Percentiles rank a stretch among this genome's conserved stretches.
Evolutionary conservation across 2,888 invertebrate species (phyloP).

Genomic region (Dolomedes plantarius): DNA sequence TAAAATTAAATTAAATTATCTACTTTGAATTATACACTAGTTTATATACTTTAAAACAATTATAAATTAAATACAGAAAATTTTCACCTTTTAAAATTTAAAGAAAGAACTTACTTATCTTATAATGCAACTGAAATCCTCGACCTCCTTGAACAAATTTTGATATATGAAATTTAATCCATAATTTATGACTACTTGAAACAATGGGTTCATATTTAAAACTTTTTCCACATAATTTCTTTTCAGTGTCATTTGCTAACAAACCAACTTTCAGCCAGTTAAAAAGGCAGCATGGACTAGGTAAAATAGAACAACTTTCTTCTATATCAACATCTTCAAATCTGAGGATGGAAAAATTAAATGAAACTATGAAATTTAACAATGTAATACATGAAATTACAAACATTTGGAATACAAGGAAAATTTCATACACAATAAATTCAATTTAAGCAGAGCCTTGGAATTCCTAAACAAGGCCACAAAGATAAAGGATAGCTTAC

Average conservation of each 20-base stretch:
- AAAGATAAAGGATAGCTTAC: too few relatives aligned
- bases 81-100: too few relatives aligned
- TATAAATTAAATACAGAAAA: too few relatives aligned
- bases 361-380: too few relatives aligned
- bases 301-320: conserved; percentile 42
- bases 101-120: conserved; percentile 50
- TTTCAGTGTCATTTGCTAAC: conserved; percentile 31
- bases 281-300: conserved; percentile 58
- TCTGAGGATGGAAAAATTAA: conserved; percentile 11
- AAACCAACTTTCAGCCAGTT: conserved; percentile 68
- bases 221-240: conserved; percentile 63
- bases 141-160: conserved; percentile 41
- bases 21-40: too few relatives aligned
- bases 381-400: too few relatives aligned
- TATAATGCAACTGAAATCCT: conserved; percentile 71
- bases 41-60: too few relatives aligned
- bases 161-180: conserved; percentile 70
- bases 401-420: too few relatives aligned
- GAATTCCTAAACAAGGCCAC: too few relatives aligned
- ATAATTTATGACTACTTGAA: conserved; percentile 54
- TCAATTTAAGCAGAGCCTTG: too few relatives aligned
- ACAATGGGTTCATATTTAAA: conserved; percentile 29
- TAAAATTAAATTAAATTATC: too few relatives aligned
- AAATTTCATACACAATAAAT: too few relatives aligned
- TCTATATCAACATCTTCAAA: conserved; percentile 72